Evolutionary conservation across 1,140 invertebrate genomes (phyloP).

Genomic region (Drosophila virilis): DNA sequence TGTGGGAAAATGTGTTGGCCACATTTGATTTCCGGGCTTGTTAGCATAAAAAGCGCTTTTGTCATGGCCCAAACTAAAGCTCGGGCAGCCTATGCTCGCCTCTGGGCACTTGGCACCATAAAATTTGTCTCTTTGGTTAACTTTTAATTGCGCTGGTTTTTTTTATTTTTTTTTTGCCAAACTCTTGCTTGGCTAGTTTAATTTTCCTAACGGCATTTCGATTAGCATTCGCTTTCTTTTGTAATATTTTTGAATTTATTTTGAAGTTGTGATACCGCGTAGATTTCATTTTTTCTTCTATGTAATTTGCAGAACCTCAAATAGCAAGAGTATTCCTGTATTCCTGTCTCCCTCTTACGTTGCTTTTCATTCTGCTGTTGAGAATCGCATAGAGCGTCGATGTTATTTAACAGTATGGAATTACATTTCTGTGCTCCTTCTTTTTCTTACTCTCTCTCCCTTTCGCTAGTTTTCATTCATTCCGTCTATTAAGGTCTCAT

Average conservation of each 20-base stretch:
- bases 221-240: conserved; percentile 56
- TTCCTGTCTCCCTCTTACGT: neutral
- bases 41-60: conserved; percentile 32
- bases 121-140: neutral
- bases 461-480: too few species aligned
- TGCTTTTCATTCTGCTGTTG: neutral
- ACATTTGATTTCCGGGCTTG: conserved; percentile 72
- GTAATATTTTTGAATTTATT: conserved; percentile 27
- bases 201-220: conserved; percentile 15
- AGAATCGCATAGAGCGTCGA: neutral
- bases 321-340: too few species aligned
- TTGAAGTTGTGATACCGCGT: neutral
- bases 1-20: conserved; percentile 75
- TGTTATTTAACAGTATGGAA: neutral
- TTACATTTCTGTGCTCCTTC: too few species aligned
- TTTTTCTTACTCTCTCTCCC: too few species aligned
- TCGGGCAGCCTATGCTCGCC: neutral
- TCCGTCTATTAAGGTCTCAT: too few species aligned
- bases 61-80: neutral
- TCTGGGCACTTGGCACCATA: neutral
- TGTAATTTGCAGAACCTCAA: too few species aligned
- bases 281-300: too few species aligned
- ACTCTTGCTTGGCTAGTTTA: neutral
- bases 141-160: neutral
- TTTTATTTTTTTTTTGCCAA: conserved; percentile 1